Conservation (phyloP, 2,888 invertebrate genomes). For the Mythimna loreyi region DNA sequence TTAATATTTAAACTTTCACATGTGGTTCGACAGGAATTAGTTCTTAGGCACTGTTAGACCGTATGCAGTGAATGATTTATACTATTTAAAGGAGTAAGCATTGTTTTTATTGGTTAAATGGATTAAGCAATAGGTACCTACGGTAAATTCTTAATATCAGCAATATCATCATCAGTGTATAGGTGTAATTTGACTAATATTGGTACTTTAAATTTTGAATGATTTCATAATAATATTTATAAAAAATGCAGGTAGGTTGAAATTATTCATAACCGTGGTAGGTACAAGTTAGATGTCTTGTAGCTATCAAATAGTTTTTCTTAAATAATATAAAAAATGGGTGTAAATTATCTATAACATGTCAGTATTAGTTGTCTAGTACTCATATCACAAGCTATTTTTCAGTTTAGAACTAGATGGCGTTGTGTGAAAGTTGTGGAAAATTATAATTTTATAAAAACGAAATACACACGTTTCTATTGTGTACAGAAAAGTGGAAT, state of each 20-base stretch:
- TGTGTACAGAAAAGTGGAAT: not conserved
- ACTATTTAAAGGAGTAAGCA: constrained; percentile 46
- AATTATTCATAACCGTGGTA: not conserved
- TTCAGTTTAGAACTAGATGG: too few species aligned
- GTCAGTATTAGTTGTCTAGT: too few species aligned
- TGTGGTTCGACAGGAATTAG: constrained; percentile 53
- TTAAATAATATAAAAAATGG: too few species aligned
- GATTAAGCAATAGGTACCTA: too few species aligned
- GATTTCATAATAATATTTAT: not conserved
- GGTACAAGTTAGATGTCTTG: not conserved
- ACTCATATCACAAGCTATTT: too few species aligned
- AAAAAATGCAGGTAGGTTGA: not conserved
- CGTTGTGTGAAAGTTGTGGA: too few species aligned
- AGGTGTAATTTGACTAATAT: not conserved
- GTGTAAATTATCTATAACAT: too few species aligned
- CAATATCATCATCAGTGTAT: not conserved
- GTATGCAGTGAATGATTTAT: constrained; percentile 58
- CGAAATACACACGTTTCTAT: too few species aligned
- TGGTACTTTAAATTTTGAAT: too few species aligned
- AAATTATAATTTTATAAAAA: too few species aligned
- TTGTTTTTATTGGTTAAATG: constrained; percentile 40
- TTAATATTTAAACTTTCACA: constrained; percentile 49
- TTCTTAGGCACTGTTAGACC: constrained; percentile 73
- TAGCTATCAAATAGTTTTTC: not conserved
- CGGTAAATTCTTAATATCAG: too few species aligned